Base-by-base conservation (phyloP, 2,113 vertebrate species). In the Pantherophis guttatus region DNA sequence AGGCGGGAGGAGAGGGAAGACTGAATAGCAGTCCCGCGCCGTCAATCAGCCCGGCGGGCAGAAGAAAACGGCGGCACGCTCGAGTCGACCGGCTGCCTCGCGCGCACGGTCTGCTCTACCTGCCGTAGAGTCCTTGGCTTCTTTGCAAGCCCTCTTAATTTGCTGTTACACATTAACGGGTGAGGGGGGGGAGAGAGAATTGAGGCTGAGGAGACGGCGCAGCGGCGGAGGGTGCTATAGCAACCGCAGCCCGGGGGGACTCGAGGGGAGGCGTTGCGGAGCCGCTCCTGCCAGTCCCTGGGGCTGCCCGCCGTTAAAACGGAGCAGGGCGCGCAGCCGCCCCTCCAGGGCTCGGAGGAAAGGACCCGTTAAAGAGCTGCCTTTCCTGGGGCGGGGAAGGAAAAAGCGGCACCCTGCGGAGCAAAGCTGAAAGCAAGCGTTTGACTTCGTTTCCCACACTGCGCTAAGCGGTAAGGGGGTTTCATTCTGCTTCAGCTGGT, bases 181-280 rank as follows among this genome's bases (percentile, higher is more conserved):
- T 48, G 95, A 93, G 0, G 54, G 5, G 15, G 55, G 58, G 19
- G 58, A 44, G 23, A 9, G 91, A 96, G 96, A 97, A 97, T 97
- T 97, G 96, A 95, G 93, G 12, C 95, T 91, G 95, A 95, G 96
- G 97, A 96, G 95, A 96, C 93, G 65, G 97, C 95, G 86, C 62
- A 21, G 92, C 65, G 87, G 91, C 90, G 53, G 87, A 87, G 62
- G 96, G 93, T 97, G 96, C 97, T 70, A 97, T 97, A 95, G 97
- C 93, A 96, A 98, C 97, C 0, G 92, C 94, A 70, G 95, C 88
- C 93, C 93, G 95, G 95, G 29, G 93, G 93, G 88, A 91, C 59
- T n/a, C 3, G 87, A 13, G 50, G 2, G 17, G 53, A 90, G 23
- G 24, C 10, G 12, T 19, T 11, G 58, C 44, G 0, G 17, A 24